phyloP scores from a whole-genome alignment of 2,113 vertebrate genomes.

The Hiodon alosoides region DNA sequence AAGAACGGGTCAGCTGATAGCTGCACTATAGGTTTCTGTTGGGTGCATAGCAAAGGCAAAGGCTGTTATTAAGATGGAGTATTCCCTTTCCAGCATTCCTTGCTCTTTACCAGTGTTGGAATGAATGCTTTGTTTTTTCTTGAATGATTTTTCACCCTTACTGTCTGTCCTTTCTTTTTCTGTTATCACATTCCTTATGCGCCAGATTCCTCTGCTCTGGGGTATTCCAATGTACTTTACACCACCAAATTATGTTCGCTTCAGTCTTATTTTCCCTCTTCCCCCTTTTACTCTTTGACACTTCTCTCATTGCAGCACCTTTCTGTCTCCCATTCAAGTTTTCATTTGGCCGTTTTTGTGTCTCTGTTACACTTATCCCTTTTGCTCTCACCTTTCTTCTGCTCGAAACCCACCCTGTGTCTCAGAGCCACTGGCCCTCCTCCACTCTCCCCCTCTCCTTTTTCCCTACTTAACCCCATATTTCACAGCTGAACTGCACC shows the following conservation, averaged over 20 bases:
- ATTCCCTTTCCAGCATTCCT: too few species aligned
- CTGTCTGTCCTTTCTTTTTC: too few species aligned
- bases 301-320: background rate
- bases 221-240: too few species aligned
- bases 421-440: conserved; percentile 53
- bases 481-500: conserved; percentile 67
- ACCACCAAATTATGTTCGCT: background rate
- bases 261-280: background rate
- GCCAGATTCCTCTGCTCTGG: too few species aligned
- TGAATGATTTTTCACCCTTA: too few species aligned
- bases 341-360: background rate
- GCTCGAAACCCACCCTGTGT: conserved; percentile 30
- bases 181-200: too few species aligned
- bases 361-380: background rate
- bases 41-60: background rate
- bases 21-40: background rate
- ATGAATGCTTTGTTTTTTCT: too few species aligned
- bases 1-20: background rate
- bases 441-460: conserved; percentile 36
- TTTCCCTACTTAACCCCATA: conserved; percentile 65
- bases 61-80: background rate
- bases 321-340: background rate
- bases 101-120: too few species aligned
- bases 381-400: conserved; percentile 8
- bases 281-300: conserved; percentile 1